Evolutionary conservation across 2,888 invertebrate species (phyloP), one percentile per base, ranked within the genome.

Genomic region (Thumatha senex): DNA sequence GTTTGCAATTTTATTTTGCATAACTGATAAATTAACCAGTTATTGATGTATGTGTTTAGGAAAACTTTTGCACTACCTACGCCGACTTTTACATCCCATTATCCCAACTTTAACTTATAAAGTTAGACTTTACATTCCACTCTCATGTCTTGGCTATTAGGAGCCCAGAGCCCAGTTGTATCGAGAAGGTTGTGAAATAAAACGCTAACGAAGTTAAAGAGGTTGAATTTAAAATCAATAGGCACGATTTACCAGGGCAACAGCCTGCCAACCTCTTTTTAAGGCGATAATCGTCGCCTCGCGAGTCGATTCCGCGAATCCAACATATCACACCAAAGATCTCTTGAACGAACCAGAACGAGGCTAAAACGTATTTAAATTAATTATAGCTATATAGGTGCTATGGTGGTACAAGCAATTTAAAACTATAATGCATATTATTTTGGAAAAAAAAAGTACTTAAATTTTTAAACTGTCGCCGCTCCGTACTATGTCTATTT

Each of bases 211-310:
- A 35, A 45, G 44, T 44, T 18, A 59, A 58, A 5, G 61, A 61
- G 67, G 59, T 62, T 62, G 61, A 59, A 66, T 67, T 63, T 67
- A 58, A 69, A 68, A 67, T 70, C 68, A 72, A 71, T 68, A 60
- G 51, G 53, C 56, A 63, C 52, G 60, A 58, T 56, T 48, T 49
- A 60, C 55, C 66, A 66, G 74, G 68, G 68, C 70, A 67, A 63
- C 64, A 70, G 61, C 63, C 63, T 55, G 46, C 41, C 36, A 49
- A 40, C 51, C 56, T 46, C 72, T 68, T 46, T 70, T 66, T 56
- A 74, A 70, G 74, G 74, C 56, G 61, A 69, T 74, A 76, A 76
- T 73, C 70, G 76, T 58, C 72, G 70, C 69, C 67, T 70, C 61
- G 56, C 53, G 51, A 57, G 58, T 44, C 50, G 57, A 53, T 77